Base-by-base conservation (phyloP, 2,888 invertebrate species). In the Sinopyrophorus schimmeli region DNA sequence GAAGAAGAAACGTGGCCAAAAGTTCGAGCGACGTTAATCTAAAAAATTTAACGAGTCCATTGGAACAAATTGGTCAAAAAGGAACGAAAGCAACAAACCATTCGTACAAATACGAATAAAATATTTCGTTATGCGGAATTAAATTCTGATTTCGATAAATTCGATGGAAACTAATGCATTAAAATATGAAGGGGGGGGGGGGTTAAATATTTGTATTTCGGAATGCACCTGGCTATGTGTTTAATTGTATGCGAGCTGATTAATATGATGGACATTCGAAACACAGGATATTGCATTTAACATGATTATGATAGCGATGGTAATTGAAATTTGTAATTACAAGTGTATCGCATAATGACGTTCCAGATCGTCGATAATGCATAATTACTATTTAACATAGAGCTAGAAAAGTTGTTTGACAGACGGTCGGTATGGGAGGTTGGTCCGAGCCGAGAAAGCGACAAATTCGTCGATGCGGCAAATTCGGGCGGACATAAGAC, bases 251-350 rank as follows among this genome's bases (percentile, higher is more conserved):
- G 48, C 32, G 31, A 40, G 44, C 52, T 55, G 47, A 57, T 58
- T 53, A 55, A 52, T 55, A 53, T 55, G 46, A 41, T 49, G 32
- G 30, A 53, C 43, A 53, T 52, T 54, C 38, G 24, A 35, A 40
- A 34, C 32, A n/a, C 47, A 46, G 55, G 52, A 56, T 52, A 56
- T 56, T 58, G 55, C 44, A 37, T 51, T 47, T 56, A 44, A 53
- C 47, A 34, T 54, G 54, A 56, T 55, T 56, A 56, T 47, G 35
- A 50, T 47, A 5, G 41, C 49, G 54, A 52, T 56, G 49, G 55
- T 50, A 56, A 56, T 54, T 54, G 55, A 48, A 56, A 54, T 56
- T 56, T 37, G 54, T 52, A 50, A 56, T 56, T 54, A 53, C 47
- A 49, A 42, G 35, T 47, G 48, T 51, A 58, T 49, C 47, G 18